Base-by-base conservation (phyloP, 2,888 invertebrate genomes). In the Scaeva pyrastri region DNA sequence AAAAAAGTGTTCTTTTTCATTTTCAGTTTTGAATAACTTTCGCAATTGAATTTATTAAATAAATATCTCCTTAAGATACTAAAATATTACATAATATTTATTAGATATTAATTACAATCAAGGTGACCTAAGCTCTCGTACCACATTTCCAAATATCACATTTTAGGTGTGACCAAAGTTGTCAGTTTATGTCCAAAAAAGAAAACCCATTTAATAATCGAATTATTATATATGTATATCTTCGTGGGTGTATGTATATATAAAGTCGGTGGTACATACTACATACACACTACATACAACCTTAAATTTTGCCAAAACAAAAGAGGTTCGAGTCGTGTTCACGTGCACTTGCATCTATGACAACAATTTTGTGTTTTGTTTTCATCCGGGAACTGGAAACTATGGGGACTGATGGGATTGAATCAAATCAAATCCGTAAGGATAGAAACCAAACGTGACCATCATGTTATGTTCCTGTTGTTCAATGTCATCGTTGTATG, bases 401-500 rank as follows among this genome's bases (percentile, higher is more conserved):
- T 31, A 8, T 31, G 31, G 8, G 31, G 2, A 31, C 31, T 31
- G 31, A 31, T 31, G 31, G 31, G 11, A 91, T 88, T 19, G 91
- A 88, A 80, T 89, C 85, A 4, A 89, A 89, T 19, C 91, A 4
- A 89, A 89, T 19, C 91, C 91, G n/a, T 89, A 89, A 0, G 91
- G 90, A 89, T 91, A 91, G 64, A 91, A 92, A 75, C 91, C 91
- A 10, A n/a, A 90, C 88, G 88, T 92, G 91, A 5, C 92, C 92
- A n/a, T 90, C 91, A n/a, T 90, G 74, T 0, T 91, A n/a, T n/a
- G 90, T 14, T 52, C 14, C 21, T 52, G 12, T 10, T 48, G 19
- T 48, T 16, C 45, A 16, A 10, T 3, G 45, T 89, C 89, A 31
- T 31, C 5, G 31, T n/a, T n/a, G n/a, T n/a, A n/a, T 8, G 31